Percentiles rank a stretch among this genome's conserved stretches.
Conservation (phyloP, 2,888 invertebrate species). For the Drosophila paracracens region DNA sequence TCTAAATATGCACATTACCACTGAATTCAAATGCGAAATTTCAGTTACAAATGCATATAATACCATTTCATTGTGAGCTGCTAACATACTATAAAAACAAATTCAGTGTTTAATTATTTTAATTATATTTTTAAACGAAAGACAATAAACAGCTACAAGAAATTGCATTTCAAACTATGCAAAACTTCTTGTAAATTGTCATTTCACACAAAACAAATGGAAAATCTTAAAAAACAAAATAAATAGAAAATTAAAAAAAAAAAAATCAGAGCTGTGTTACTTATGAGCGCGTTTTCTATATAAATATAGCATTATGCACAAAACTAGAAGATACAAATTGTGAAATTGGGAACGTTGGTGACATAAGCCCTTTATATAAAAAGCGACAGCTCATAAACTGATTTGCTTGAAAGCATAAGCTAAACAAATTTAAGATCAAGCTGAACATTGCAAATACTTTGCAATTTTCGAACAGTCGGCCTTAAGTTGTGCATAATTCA, state of each 20-base stretch:
- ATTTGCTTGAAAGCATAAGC: slow-evolving; percentile 43
- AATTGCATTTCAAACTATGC: slow-evolving; percentile 4
- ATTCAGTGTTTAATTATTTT: slow-evolving; percentile 18
- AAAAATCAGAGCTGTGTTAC: slow-evolving; percentile 73
- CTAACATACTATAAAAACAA: not conserved
- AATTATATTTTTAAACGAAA: slow-evolving; percentile 48
- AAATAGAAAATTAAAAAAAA: slow-evolving; percentile 13
- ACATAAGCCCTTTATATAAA: slow-evolving; percentile 46
- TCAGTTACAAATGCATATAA: slow-evolving; percentile 21
- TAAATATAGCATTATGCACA: slow-evolving; percentile 48
- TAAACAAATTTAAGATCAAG: not conserved
- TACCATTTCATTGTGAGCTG: slow-evolving; percentile 12
- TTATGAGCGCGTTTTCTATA: slow-evolving; percentile 63
- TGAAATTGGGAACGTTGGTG: slow-evolving; percentile 30
- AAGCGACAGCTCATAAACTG: slow-evolving; percentile 46
- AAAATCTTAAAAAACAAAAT: slow-evolving; percentile 6
- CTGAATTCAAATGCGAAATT: slow-evolving; percentile 23
- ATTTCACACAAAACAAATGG: slow-evolving; percentile 48
- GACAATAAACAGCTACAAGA: slow-evolving; percentile 64
- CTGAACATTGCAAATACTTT: slow-evolving; percentile 48
- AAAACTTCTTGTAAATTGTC: slow-evolving; percentile 61
- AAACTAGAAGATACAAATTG: slow-evolving; percentile 11
- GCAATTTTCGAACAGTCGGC: slow-evolving; percentile 73
- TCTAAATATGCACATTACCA: slow-evolving; percentile 54
- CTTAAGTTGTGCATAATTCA: slow-evolving; percentile 75